A percentile compares a stretch with the other conserved stretches of the same genome.
Conservation (phyloP, 2,113 vertebrate genomes). For the Malurus melanocephalus region DNA sequence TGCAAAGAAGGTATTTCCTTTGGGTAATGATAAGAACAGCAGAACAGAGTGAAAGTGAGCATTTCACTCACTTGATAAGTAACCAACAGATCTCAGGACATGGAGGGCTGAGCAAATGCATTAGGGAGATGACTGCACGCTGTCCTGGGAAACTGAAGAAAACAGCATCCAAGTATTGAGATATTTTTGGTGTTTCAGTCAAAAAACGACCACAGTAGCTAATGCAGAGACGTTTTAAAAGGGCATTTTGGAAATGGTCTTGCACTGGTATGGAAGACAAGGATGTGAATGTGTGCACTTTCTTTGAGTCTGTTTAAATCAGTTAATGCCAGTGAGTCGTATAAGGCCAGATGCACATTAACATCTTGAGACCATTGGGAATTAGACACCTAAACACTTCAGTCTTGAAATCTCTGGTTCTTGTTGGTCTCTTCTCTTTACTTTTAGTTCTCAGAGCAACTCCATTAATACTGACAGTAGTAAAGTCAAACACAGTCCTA, state of each 20-base stretch:
- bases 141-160: neutral
- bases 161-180: neutral
- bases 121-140: neutral
- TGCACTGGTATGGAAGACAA: neutral
- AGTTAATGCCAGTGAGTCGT: neutral
- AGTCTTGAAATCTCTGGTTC: neutral
- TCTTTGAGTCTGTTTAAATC: constrained; percentile 7
- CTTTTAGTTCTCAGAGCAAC: neutral
- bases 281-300: neutral
- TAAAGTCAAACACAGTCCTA: constrained; percentile 15
- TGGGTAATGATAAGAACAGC: neutral
- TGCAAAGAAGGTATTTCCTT: neutral
- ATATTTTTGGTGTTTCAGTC: neutral
- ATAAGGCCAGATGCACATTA: neutral
- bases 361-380: neutral
- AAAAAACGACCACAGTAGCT: neutral
- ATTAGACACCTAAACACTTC: constrained; percentile 24
- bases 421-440: constrained; percentile 31
- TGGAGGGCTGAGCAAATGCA: neutral
- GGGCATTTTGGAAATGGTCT: neutral
- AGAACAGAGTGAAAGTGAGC: neutral
- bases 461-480: constrained; percentile 31
- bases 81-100: neutral
- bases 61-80: neutral
- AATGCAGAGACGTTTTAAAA: neutral